Evolutionary conservation across 2,888 invertebrate species (phyloP).

Genomic region (Seira ritae): DNA sequence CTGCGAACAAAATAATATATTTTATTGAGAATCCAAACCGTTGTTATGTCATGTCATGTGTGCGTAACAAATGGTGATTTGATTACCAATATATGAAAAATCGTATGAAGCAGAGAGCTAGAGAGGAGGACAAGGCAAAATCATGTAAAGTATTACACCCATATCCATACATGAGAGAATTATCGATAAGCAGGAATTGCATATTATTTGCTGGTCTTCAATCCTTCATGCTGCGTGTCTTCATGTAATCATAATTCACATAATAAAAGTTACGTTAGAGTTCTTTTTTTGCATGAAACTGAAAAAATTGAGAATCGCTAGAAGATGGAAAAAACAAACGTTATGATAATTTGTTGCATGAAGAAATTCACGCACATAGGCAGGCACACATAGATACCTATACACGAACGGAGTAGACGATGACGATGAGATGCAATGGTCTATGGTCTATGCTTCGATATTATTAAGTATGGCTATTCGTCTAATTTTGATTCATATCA

Average conservation of each 20-base stretch:
- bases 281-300: neutral
- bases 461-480: neutral
- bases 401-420: too few species aligned
- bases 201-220: neutral
- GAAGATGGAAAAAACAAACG: neutral
- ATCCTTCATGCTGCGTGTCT: neutral
- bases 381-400: neutral
- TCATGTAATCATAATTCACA: constrained; percentile 13
- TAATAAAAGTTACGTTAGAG: constrained; percentile 14
- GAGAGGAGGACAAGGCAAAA: neutral
- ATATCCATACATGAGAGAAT: neutral
- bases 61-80: constrained; percentile 23
- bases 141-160: neutral
- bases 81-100: constrained; percentile 7
- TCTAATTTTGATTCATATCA: neutral
- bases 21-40: constrained; percentile 5
- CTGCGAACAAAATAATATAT: neutral
- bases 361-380: neutral
- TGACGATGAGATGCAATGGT: constrained; percentile 3
- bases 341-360: constrained; percentile 12
- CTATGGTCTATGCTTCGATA: too few species aligned
- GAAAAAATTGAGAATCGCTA: constrained; percentile 2
- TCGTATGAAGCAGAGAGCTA: neutral
- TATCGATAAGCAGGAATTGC: neutral
- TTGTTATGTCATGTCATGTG: constrained; percentile 19